Base-by-base conservation (phyloP, 2,797 vertebrate genomes). In the Selene dorsalis region DNA sequence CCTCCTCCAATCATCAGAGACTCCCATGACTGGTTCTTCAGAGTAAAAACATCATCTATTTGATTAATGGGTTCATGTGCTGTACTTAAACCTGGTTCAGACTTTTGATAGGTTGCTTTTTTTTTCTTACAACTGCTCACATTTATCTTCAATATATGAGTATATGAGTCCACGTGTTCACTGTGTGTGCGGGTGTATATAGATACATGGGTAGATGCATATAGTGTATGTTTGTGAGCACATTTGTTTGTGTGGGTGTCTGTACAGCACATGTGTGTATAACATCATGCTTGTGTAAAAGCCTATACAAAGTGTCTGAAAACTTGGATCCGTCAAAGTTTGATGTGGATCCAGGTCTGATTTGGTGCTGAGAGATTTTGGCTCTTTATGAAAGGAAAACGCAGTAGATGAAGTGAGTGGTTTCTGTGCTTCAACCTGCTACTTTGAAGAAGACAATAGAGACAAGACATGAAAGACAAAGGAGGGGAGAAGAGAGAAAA, bases 341-440 rank as follows among this genome's bases (percentile, higher is more conserved):
- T 65, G 59, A 64, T 69, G 12, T 63, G 24, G 20, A 65, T 73
- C 65, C 61, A 77, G 57, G 62, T n/a, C 57, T 73, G 53, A 69
- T 52, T 66, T 45, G 41, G 35, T 58, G 26, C 95, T 88, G 93
- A 94, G 92, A 94, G 94, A 95, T 95, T 85, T 95, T 96, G 95
- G 94, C 95, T 38, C 17, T 13, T 26, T 3, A 38, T 67, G 18
- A 73, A 73, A 73, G 32, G 13, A 43, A 67, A 62, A 74, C 18
- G 3, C 2, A 35, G 64, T n/a, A 48, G 53, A 77, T 59, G 43
- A 6, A 56, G 41, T 62, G 56, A 60, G 20, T 35, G 53, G 13
- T 24, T n/a, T 30, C 4, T 62, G 20, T 63, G 77, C 64, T 55
- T 53, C 47, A 47, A 58, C 35, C n/a, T 69, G 59, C 22, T 17